Conservation (phyloP, 1,140 invertebrate genomes). For the Metaphire vulgaris region DNA sequence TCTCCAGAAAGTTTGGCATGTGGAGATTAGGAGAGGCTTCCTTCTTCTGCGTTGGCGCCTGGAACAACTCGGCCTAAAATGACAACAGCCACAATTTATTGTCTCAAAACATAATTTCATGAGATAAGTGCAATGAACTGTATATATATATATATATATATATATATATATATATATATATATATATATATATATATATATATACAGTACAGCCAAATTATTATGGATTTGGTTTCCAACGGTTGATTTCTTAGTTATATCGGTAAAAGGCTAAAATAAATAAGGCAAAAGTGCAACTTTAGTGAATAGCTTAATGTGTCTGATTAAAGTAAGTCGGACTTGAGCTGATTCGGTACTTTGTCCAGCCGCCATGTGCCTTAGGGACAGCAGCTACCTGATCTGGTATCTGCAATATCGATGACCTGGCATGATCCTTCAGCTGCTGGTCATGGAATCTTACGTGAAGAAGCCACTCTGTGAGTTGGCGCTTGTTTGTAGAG, state of each 20-base stretch:
- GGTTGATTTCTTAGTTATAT: no score
- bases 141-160: background rate
- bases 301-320: background rate
- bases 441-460: no score
- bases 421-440: no score
- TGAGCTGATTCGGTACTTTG: no score
- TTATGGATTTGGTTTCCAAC: no score
- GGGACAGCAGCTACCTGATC: no score
- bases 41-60: slow-evolving; percentile 88
- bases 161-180: slow-evolving; percentile 9
- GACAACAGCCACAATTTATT: slow-evolving; percentile 17
- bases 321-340: no score
- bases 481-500: no score
- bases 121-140: background rate
- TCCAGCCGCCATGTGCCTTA: no score
- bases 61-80: slow-evolving; percentile 74
- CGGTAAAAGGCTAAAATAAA: background rate
- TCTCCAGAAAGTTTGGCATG: slow-evolving; percentile 82
- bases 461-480: no score
- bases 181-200: background rate
- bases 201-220: no score
- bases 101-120: background rate
- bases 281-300: background rate
- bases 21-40: slow-evolving; percentile 88
- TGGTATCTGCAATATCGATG: no score